Percentiles rank a stretch among this genome's conserved stretches.
Evolutionary conservation across 2,888 invertebrate species (phyloP).

Genomic region (Synanthedon tipuliformis): DNA sequence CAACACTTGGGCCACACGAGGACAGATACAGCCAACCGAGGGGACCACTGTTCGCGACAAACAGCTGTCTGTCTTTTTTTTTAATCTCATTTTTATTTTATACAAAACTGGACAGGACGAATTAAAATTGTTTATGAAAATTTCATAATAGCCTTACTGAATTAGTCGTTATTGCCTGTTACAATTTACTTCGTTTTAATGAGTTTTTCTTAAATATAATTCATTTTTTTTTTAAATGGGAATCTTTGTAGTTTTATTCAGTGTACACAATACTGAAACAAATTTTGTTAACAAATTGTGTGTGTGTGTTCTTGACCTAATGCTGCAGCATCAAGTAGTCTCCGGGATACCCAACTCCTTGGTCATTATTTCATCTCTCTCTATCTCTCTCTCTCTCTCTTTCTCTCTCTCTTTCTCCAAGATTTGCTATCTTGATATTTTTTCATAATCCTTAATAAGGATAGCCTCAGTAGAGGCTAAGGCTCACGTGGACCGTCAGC

Average conservation of each 20-base stretch:
- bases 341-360: too few relatives aligned
- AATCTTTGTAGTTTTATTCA: not conserved
- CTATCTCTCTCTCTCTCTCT: too few relatives aligned
- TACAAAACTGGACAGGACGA: conserved; percentile 35
- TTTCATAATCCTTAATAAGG: too few relatives aligned
- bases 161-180: conserved; percentile 42
- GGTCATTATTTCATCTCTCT: too few relatives aligned
- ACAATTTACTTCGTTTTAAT: conserved; percentile 57
- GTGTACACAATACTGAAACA: too few relatives aligned
- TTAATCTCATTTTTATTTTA: conserved; percentile 39
- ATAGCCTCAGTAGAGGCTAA: too few relatives aligned
- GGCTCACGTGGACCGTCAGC: too few relatives aligned
- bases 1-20: conserved; percentile 46
- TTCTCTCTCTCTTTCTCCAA: too few relatives aligned
- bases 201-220: conserved; percentile 53
- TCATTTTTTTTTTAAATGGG: conserved; percentile 46
- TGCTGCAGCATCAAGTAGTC: too few relatives aligned
- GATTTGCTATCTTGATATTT: too few relatives aligned
- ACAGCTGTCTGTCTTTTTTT: conserved; percentile 41
- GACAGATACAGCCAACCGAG: conserved; percentile 52
- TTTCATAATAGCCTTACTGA: conserved; percentile 40
- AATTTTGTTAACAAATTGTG: too few relatives aligned
- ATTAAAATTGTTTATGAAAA: conserved; percentile 32
- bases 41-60: conserved; percentile 45
- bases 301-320: too few relatives aligned